phyloP scores from a whole-genome alignment of 2,888 invertebrate species.

The Mellilla xanthometata region DNA sequence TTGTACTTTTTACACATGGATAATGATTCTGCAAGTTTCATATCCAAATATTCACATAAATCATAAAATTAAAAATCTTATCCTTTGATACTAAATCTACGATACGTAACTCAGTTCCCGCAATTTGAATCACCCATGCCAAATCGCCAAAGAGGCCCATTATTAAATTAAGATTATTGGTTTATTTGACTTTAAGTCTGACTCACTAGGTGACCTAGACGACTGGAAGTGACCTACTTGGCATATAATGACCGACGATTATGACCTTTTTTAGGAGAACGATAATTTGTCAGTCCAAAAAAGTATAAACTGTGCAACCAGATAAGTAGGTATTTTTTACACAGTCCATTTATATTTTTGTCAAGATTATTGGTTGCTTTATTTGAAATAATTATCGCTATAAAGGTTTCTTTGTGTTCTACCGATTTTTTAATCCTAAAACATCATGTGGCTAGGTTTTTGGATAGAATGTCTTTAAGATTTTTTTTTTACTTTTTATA shows the following conservation, averaged over 20 bases:
- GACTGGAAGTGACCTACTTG: constrained; percentile 14
- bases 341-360: constrained; percentile 1
- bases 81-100: too few species aligned
- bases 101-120: background rate
- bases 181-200: constrained; percentile 20
- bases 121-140: too few species aligned
- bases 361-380: background rate
- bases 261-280: constrained; percentile 16
- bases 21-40: too few species aligned
- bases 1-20: too few species aligned
- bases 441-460: background rate
- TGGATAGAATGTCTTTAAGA: background rate
- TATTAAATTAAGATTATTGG: constrained; percentile 21
- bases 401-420: background rate
- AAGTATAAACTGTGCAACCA: constrained; percentile 17
- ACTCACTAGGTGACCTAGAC: constrained; percentile 25
- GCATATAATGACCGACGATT: constrained; percentile 25
- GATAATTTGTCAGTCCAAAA: constrained; percentile 16
- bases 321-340: constrained; percentile 17
- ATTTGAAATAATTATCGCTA: constrained; percentile 3
- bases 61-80: too few species aligned
- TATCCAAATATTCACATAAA: too few species aligned
- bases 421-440: background rate
- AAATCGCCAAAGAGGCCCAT: background rate
- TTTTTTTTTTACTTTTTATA: too few species aligned